Conservation (phyloP, 2,113 vertebrate genomes). For the Andinoacara biseriatus region DNA sequence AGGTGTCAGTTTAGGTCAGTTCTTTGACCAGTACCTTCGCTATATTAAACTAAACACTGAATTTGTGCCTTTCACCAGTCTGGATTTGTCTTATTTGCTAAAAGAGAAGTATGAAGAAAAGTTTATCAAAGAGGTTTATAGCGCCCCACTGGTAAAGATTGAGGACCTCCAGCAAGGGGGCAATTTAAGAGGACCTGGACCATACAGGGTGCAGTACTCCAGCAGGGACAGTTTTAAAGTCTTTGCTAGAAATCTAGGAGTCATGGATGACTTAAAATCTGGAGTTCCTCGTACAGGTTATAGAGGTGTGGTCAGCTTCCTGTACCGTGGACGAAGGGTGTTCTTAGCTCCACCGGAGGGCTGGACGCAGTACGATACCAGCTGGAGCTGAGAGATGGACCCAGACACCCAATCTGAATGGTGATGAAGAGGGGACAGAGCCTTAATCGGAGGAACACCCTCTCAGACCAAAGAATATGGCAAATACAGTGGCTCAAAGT, state of each 20-base stretch:
- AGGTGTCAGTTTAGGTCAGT: conserved; percentile 96
- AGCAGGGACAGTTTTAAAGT: conserved; percentile 91
- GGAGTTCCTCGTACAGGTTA: conserved; percentile 94
- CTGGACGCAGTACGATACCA: conserved; percentile 90
- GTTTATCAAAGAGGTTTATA: conserved; percentile 83
- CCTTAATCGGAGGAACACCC: conserved; percentile 53
- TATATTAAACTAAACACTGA: conserved; percentile 94
- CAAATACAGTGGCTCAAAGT: conserved; percentile 4
- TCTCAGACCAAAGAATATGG: conserved; percentile 80
- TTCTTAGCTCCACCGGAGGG: conserved; percentile 88
- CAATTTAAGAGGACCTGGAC: conserved; percentile 69
- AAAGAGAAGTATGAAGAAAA: conserved; percentile 81
- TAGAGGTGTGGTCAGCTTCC: conserved; percentile 89
- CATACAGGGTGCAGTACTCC: conserved; percentile 89
- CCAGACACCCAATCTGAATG: neutral
- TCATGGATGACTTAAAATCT: conserved; percentile 97
- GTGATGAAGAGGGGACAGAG: conserved; percentile 31
- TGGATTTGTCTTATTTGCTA: conserved; percentile 87
- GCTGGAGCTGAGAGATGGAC: conserved; percentile 85
- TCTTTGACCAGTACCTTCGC: conserved; percentile 94
- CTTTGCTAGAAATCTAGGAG: conserved; percentile 87
- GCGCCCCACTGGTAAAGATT: conserved; percentile 78
- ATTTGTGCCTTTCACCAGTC: conserved; percentile 91
- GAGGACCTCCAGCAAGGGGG: conserved; percentile 86
- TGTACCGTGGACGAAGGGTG: conserved; percentile 87